These are phyloP conservation scores for Crossoptilon crossoptilon DNA, from an alignment of 2,797 vertebrate species.

Conservation along the genomic window DNA sequence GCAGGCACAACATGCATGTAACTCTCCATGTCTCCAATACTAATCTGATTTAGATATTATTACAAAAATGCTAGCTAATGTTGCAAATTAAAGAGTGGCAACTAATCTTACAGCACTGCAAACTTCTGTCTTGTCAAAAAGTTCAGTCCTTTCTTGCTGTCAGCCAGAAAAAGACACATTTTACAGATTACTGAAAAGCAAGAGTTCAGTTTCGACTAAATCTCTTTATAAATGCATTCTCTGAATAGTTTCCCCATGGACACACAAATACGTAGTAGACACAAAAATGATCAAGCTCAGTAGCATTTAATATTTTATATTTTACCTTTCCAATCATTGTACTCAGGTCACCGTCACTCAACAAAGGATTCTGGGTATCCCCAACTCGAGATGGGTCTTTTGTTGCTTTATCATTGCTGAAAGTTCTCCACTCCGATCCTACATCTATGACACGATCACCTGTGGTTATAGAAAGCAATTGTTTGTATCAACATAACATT, in stretches of 20 bases:
- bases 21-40: background rate
- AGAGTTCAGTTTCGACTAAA: background rate
- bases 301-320: background rate
- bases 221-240: background rate
- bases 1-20: rapidly evolving
- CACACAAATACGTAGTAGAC: background rate
- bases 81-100: background rate
- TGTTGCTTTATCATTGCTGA: slow-evolving; percentile 98
- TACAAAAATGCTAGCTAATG: background rate
- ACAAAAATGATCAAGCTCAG: background rate
- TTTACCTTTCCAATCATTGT: slow-evolving; percentile 99
- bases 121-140: background rate
- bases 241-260: background rate
- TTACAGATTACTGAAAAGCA: background rate
- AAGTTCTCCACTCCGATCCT: slow-evolving; percentile 98
- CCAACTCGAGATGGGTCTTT: slow-evolving; percentile 99
- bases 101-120: background rate
- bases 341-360: slow-evolving; percentile 95
- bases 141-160: background rate
- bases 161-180: background rate
- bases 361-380: slow-evolving; percentile 95
- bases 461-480: slow-evolving; percentile 72
- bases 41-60: background rate
- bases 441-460: slow-evolving; percentile 98
- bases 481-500: background rate